Percentiles rank a stretch among this genome's conserved stretches.
Evolutionary conservation across 1,140 invertebrate genomes (phyloP).

Genomic region (Nasonia giraulti): DNA sequence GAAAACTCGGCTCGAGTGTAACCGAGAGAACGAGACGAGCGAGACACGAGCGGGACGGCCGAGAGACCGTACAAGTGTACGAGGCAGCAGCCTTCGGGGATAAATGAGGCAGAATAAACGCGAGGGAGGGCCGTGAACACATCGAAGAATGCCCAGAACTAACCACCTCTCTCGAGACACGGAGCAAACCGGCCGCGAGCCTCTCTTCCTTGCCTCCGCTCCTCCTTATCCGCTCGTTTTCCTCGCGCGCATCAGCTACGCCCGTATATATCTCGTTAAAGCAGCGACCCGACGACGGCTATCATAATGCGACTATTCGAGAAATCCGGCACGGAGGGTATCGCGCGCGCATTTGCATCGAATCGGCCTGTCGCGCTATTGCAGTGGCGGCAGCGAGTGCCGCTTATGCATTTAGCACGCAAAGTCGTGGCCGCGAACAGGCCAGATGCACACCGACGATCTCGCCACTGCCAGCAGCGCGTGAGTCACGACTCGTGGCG

Average conservation of each 20-base stretch:
- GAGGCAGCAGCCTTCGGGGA: conserved; percentile 51
- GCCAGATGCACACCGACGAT: neutral
- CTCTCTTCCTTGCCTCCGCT: neutral
- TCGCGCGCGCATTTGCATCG: neutral
- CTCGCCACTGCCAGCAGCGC: neutral
- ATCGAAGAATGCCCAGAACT: conserved; percentile 67
- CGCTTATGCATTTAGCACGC: neutral
- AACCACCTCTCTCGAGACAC: conserved; percentile 57
- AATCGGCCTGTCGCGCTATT: neutral
- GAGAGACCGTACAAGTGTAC: neutral
- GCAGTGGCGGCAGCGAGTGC: neutral
- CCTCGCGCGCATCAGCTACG: neutral
- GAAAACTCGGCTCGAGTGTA: conserved; percentile 35
- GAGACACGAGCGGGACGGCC: neutral
- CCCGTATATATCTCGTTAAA: too few relatives aligned
- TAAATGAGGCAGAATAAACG: conserved; percentile 72
- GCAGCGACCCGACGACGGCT: neutral
- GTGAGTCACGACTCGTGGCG: neutral
- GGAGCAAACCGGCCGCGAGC: neutral
- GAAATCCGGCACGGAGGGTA: neutral
- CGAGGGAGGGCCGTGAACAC: conserved; percentile 65
- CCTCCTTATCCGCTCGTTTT: conserved; percentile 21
- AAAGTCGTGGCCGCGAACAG: neutral
- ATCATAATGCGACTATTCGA: too few relatives aligned
- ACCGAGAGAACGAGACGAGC: too few relatives aligned